Evolutionary conservation across 2,113 vertebrate species (phyloP).

Genomic region (Anarrhichthys ocellatus): DNA sequence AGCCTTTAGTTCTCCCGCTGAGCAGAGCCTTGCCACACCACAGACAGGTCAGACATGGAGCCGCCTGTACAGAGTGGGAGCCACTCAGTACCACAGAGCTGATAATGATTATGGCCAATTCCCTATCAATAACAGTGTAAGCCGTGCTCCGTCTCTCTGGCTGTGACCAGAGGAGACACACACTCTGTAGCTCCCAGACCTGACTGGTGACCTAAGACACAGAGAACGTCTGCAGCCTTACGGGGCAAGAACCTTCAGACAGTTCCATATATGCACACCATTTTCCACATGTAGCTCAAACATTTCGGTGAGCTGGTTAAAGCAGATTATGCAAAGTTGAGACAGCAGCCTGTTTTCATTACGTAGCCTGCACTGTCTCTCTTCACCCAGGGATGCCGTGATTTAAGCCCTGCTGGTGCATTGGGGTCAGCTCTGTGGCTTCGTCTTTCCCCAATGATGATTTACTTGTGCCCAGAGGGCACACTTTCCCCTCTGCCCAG

Average conservation of each 20-base stretch:
- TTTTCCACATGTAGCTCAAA: constrained; percentile 23
- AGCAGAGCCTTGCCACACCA: constrained; percentile 61
- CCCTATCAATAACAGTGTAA: constrained; percentile 60
- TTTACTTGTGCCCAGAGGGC: constrained; percentile 62
- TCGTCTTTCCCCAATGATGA: constrained; percentile 57
- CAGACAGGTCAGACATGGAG: constrained; percentile 79
- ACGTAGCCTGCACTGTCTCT: constrained; percentile 54
- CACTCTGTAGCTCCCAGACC: constrained; percentile 6
- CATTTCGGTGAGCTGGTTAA: constrained; percentile 21
- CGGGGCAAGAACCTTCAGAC: constrained; percentile 11
- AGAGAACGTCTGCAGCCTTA: not conserved
- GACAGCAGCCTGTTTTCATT: constrained; percentile 64
- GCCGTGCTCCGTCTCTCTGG: constrained; percentile 42
- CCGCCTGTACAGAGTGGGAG: constrained; percentile 73
- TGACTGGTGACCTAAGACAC: constrained; percentile 18
- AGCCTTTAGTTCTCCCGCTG: constrained; percentile 50
- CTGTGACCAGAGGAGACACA: constrained; percentile 44
- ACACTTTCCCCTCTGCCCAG: constrained; percentile 63
- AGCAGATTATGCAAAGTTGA: constrained; percentile 17
- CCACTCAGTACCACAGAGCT: constrained; percentile 68
- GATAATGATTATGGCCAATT: constrained; percentile 73
- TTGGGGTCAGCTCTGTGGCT: constrained; percentile 63
- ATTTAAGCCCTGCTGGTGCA: constrained; percentile 71
- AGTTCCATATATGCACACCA: not conserved
- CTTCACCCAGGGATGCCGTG: constrained; percentile 60